Evolutionary conservation across 2,888 invertebrate genomes (phyloP), one percentile per base, ranked within the genome.

Genomic region (Cryptus armator): DNA sequence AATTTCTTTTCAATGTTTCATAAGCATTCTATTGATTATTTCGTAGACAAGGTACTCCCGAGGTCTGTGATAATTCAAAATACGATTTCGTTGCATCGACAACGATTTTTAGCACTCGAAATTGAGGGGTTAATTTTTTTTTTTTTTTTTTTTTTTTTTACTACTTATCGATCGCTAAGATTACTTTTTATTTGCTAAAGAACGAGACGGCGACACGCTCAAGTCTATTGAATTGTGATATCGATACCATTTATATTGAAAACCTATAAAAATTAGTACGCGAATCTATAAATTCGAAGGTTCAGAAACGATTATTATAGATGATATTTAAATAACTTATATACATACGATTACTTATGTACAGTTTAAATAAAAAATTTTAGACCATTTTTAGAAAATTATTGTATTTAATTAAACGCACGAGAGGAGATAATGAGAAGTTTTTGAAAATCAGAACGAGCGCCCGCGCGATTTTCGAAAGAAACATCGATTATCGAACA

Each of bases 141-240:
- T 48, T 67, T n/a, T n/a, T n/a, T n/a, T n/a, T n/a, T 44, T 44
- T n/a, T 19, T 6, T 44, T 67, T 29, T 29, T 62, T 7, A 32
- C n/a, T 14, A 24, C 24, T 32, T 48, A 53, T 46, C 51, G 24
- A 19, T 44, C 32, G 6, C 12, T 12, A 56, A 43, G 46, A 70
- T 78, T 48, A 46, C 66, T 29, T 9, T 77, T 67, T 24, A 43
- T 76, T 77, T 53, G 44, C 46, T 1, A 77, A 29, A 29, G 29
- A 71, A 24, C 46, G 14, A 6, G 48, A 64, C 46, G 14, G 5
- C 6, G 46, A 32, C 62, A 62, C 59, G 62, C 59, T 74, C 68
- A 75, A 74, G 71, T 70, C 53, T 70, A 68, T 56, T 51, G 48
- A 70, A 75, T 64, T 80, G 74, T 80, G 80, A 72, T 79, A 81